Evolutionary conservation across 1,140 invertebrate genomes (phyloP), one percentile per base, ranked within the genome.

Genomic region (Triops longicaudatus): DNA sequence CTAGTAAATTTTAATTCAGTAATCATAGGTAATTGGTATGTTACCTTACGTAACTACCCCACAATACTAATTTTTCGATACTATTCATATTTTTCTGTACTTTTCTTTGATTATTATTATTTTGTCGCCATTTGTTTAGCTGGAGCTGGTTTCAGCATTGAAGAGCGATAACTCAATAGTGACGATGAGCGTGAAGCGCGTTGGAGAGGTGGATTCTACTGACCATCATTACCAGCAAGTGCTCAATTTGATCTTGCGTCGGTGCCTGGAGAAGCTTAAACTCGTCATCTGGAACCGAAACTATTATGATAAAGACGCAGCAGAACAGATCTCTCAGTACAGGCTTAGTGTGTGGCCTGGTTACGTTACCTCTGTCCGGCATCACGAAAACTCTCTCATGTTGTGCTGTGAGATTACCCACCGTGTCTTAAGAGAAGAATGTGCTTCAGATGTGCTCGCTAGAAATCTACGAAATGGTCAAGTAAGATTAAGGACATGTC

Each of bases 201-300:
- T 86, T 1, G 85, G 85, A 41, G 87, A 87, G 76, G 83, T 89
- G 0, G 81, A 83, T 6, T 82, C 83, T 17, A 87, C 87, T 6
- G 87, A 88, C 77, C 86, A 85, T 75, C 85, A 86, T 76, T 88
- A 88, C 84, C 27, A 74, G 1, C 90, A 92, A 79, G 84, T 95
- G 0, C 91, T 92, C 63, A 94, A 94, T 80, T 88, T 93, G 7
- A 87, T 94, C 14, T 87, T 93, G 79, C 84, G 91, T 11, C 91
- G 90, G 81, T 90, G 89, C 78, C 88, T 92, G 79, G 85, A 82
- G 83, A 91, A 9, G 87, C 72, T 77, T 1, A 42, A 41, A 22
- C 44, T 77, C 17, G 73, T 43, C 1, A 72, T 77, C 26, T 42
- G 28, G 72, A 73, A 73, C 14, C 76, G 76, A 1, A 73, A 77